Conservation (phyloP, 2,797 vertebrate genomes). For the Typhlichthys subterraneus region DNA sequence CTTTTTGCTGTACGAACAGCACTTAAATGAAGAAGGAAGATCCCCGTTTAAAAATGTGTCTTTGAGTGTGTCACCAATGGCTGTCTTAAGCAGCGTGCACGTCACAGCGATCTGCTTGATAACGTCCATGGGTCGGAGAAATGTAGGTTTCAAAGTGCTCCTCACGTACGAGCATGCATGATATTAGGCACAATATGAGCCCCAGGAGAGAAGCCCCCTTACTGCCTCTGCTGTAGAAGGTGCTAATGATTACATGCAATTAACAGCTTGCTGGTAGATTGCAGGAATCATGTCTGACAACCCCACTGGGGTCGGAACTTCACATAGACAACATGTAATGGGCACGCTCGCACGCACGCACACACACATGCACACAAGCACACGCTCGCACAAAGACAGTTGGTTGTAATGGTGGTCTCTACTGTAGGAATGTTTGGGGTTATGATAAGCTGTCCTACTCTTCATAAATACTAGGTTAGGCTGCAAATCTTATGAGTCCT, state of each 20-base stretch:
- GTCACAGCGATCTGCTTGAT: slow-evolving; percentile 23
- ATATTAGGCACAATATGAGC: slow-evolving; percentile 30
- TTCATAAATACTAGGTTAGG: too few relatives aligned
- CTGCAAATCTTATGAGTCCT: too few relatives aligned
- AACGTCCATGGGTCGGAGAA: slow-evolving; percentile 24
- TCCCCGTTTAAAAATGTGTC: too few relatives aligned
- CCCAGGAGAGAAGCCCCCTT: slow-evolving; percentile 38
- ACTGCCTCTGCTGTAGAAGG: slow-evolving; percentile 35
- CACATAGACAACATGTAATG: slow-evolving; percentile 26
- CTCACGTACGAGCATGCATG: slow-evolving; percentile 39
- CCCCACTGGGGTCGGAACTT: slow-evolving; percentile 45
- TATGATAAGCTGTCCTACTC: too few relatives aligned
- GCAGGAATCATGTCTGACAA: slow-evolving; percentile 49
- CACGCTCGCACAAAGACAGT: slow-evolving; percentile 25
- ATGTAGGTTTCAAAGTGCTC: slow-evolving; percentile 24
- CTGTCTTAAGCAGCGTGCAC: slow-evolving; percentile 21
- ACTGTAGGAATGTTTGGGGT: too few relatives aligned
- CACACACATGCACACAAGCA: too few relatives aligned
- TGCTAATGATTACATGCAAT: slow-evolving; percentile 60
- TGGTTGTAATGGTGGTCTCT: not conserved
- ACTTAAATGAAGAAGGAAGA: too few relatives aligned
- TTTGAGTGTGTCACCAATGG: not conserved
- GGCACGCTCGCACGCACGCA: not conserved
- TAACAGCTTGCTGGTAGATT: slow-evolving; percentile 52
- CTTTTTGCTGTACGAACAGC: too few relatives aligned